Evolutionary conservation across 2,888 invertebrate genomes (phyloP).

Genomic region (Nomada fucata): DNA sequence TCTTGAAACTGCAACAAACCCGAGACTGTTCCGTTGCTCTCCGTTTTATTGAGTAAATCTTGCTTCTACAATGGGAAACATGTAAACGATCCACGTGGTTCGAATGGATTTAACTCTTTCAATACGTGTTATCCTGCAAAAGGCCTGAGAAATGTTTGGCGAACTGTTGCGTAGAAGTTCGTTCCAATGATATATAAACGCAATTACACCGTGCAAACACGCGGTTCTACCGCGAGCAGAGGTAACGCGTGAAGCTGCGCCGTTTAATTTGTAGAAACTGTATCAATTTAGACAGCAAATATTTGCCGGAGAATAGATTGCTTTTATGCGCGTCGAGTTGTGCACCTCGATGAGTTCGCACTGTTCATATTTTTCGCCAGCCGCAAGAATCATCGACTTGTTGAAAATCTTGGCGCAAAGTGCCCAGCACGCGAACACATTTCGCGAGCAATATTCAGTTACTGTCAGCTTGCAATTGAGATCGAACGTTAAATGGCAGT

Average conservation of each 20-base stretch:
- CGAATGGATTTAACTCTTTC: slow-evolving; percentile 10
- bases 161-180: not conserved
- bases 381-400: not conserved
- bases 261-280: slow-evolving; percentile 8
- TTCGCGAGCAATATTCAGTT: slow-evolving; percentile 34
- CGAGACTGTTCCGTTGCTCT: not conserved
- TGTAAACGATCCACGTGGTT: not conserved
- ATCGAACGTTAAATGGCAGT: slow-evolving; percentile 42
- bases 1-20: not conserved
- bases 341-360: not conserved
- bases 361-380: slow-evolving; percentile 4
- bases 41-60: not conserved
- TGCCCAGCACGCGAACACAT: slow-evolving; percentile 5
- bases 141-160: not conserved
- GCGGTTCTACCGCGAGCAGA: not conserved
- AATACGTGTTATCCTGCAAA: not conserved
- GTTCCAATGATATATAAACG: slow-evolving; percentile 20
- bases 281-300: slow-evolving; percentile 33
- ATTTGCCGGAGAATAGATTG: slow-evolving; percentile 36
- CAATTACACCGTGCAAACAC: slow-evolving; percentile 25
- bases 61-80: not conserved
- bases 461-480: slow-evolving; percentile 28
- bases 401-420: slow-evolving; percentile 29
- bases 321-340: not conserved
- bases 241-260: not conserved